These are phyloP conservation scores for Strix uralensis DNA, from an alignment of 2,113 vertebrate genomes.

Conservation along the genomic window DNA sequence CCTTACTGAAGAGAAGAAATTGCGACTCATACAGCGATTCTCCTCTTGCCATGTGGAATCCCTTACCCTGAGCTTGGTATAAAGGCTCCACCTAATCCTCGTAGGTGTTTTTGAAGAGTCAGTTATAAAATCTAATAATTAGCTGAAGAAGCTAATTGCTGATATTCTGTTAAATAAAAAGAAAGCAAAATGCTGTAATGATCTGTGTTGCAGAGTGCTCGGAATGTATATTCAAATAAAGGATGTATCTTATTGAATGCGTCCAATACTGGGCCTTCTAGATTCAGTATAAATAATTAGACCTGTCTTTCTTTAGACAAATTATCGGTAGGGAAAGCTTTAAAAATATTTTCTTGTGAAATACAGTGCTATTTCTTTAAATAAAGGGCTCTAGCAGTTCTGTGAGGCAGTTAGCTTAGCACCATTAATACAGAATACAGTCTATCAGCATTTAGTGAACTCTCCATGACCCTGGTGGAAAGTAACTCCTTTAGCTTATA, in stretches of 20 bases:
- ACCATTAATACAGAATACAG: conserved; percentile 62
- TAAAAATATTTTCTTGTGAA: conserved; percentile 67
- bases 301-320: conserved; percentile 52
- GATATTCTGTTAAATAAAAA: conserved; percentile 35
- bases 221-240: conserved; percentile 63
- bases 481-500: conserved; percentile 59
- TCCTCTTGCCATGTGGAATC: neutral
- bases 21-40: fast-evolving
- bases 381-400: conserved; percentile 60
- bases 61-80: neutral
- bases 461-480: conserved; percentile 53
- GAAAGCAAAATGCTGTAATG: conserved; percentile 10
- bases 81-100: neutral
- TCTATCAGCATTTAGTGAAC: conserved; percentile 69
- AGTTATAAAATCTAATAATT: neutral
- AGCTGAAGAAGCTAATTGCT: neutral
- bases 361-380: conserved; percentile 65
- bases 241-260: conserved; percentile 18
- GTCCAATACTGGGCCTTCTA: conserved; percentile 30
- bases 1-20: neutral
- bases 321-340: conserved; percentile 54
- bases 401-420: conserved; percentile 55
- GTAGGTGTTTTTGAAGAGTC: neutral
- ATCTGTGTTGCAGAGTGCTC: conserved; percentile 5
- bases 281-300: conserved; percentile 70